Base-by-base conservation (phyloP, 2,113 vertebrate species). In the Aphyosemion australe region DNA sequence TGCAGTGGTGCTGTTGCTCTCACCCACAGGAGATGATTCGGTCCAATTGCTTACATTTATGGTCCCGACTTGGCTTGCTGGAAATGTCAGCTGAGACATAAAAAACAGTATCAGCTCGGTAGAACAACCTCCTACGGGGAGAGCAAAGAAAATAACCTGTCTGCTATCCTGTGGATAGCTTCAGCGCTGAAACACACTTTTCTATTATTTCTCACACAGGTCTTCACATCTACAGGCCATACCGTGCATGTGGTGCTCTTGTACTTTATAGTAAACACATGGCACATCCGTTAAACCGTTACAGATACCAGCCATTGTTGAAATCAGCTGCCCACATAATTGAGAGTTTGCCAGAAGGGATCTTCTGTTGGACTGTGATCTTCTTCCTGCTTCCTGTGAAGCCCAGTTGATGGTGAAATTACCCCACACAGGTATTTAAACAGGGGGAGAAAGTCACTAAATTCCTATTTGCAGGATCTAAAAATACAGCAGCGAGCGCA, bases 201-300 rank as follows among this genome's bases (percentile, higher is more conserved):
- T 49, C 5, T n/a, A 62, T 55, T 18, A 53, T 46, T 49, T 21
- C n/a, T 34, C 58, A 20, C 65, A 63, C 13, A 58, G 49, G 39
- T 13, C 14, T 18, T 32, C 51, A 21, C 39, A n/a, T 56, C 20
- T 21, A 43, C 47, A 16, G 39, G 46, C 15, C 37, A 7, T 11
- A 15, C 37, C 55, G 19, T 62, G 34, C 61, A 39, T 60, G 20
- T 75, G 46, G 39, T 70, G 52, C 62, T 39, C 59, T 34, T 57
- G 66, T 47, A 18, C 41, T 55, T 45, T 34, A 21, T 26, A 53
- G 34, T 47, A 68, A 78, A 48, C 80, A 74, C 67, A 72, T 56
- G 31, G 57, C 56, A 49, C 50, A 65, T 84, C 60, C 83, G 73
- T 73, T 85, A 84, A 78, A 72, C 75, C 68, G 52, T 76, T 78